Evolutionary conservation across 2,888 invertebrate species (phyloP).

Genomic region (Cynaeus angustus): DNA sequence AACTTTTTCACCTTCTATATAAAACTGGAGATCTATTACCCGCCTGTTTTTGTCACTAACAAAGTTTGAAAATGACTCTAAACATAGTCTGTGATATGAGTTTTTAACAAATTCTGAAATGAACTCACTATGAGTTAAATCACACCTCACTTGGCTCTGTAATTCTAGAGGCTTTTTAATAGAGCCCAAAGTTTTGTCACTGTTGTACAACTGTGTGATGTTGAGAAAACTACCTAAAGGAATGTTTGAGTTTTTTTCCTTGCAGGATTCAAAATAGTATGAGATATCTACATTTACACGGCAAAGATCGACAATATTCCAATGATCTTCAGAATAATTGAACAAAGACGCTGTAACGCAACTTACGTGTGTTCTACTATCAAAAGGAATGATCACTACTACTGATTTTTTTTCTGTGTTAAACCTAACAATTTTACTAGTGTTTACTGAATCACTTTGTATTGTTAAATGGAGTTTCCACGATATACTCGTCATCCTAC

Average conservation of each 20-base stretch:
- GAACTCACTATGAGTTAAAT: conserved; percentile 57
- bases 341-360: conserved; percentile 59
- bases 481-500: conserved; percentile 58
- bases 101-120: conserved; percentile 62
- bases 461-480: conserved; percentile 61
- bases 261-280: conserved; percentile 61
- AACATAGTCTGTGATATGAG: conserved; percentile 63
- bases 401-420: conserved; percentile 42
- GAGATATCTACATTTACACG: conserved; percentile 63
- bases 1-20: conserved; percentile 11
- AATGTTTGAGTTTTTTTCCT: conserved; percentile 47
- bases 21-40: conserved; percentile 19
- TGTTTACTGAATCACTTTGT: conserved; percentile 43
- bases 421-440: conserved; percentile 52
- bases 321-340: conserved; percentile 54
- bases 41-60: conserved; percentile 50
- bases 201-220: conserved; percentile 55
- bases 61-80: conserved; percentile 60
- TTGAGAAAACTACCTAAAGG: conserved; percentile 49
- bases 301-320: conserved; percentile 59
- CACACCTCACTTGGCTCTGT: conserved; percentile 58
- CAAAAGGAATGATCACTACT: conserved; percentile 55
- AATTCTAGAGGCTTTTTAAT: conserved; percentile 46
- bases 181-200: conserved; percentile 33
- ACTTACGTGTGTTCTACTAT: no score